These are phyloP conservation scores for Bombus cullumanus DNA, from an alignment of 1,140 invertebrate genomes.

Conservation along the genomic window DNA sequence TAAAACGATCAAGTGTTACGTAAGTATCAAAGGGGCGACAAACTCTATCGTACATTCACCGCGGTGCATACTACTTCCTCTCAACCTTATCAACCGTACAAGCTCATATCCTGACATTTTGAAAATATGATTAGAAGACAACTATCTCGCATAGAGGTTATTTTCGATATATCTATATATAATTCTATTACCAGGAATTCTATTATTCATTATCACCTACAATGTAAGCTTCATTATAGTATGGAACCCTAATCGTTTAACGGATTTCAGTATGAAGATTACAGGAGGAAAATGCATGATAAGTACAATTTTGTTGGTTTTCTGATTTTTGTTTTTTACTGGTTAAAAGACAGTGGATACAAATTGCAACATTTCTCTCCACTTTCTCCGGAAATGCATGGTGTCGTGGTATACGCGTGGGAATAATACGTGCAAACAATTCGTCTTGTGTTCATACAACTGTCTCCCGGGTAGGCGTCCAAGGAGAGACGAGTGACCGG, in stretches of 20 bases:
- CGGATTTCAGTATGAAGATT: no score
- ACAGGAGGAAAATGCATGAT: not conserved
- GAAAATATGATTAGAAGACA: no score
- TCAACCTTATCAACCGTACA: not conserved
- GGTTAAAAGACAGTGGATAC: not conserved
- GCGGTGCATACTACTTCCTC: not conserved
- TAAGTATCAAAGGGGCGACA: conserved; percentile 34
- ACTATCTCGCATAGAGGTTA: no score
- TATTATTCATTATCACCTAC: not conserved
- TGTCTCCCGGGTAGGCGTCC: conserved; percentile 23
- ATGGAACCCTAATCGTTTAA: no score
- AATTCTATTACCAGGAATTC: not conserved
- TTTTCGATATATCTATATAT: not conserved
- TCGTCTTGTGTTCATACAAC: conserved; percentile 8
- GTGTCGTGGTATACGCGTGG: not conserved
- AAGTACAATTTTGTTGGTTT: not conserved
- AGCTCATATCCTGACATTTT: not conserved
- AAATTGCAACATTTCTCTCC: conserved; percentile 21
- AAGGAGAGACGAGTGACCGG: conserved; percentile 42
- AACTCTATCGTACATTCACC: conserved; percentile 22
- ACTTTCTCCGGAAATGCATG: conserved; percentile 56
- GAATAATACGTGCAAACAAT: conserved; percentile 32
- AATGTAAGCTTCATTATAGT: no score
- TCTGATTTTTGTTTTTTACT: no score
- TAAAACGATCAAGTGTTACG: conserved; percentile 20